phyloP scores from a whole-genome alignment of 1,140 invertebrate genomes.

The Psix sp. region DNA sequence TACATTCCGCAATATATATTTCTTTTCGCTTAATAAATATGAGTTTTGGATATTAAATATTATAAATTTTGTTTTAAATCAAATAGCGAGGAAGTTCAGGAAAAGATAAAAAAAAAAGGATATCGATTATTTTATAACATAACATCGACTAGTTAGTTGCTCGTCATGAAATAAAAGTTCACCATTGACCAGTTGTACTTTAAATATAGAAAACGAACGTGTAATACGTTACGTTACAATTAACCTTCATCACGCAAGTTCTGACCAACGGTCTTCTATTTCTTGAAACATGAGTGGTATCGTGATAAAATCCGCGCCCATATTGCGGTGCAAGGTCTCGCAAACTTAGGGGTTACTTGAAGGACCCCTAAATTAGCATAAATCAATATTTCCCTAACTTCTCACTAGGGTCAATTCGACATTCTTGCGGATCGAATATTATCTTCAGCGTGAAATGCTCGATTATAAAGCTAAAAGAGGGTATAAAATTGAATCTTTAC shows the following conservation, averaged over 20 bases:
- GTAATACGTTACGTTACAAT: conserved; percentile 33
- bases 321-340: conserved; percentile 38
- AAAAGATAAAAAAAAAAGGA: conserved; percentile 13
- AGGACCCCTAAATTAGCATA: conserved; percentile 49
- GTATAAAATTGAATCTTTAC: no score
- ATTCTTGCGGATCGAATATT: no score
- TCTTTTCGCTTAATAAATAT: no score
- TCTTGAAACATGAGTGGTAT: conserved; percentile 11
- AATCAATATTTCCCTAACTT: conserved; percentile 33
- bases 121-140: conserved; percentile 36
- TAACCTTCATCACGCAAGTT: conserved; percentile 52
- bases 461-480: no score
- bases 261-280: conserved; percentile 28
- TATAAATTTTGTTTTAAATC: no score
- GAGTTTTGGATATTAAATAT: no score
- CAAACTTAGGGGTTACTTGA: conserved; percentile 30
- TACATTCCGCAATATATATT: no score
- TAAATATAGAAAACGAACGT: conserved; percentile 46
- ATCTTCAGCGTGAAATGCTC: no score
- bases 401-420: no score
- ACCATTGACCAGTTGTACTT: conserved; percentile 25
- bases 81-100: background rate
- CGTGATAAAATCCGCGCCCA: conserved; percentile 26
- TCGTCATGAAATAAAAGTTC: conserved; percentile 38
- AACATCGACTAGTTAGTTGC: conserved; percentile 24